Percentiles rank a stretch among this genome's conserved stretches.
Evolutionary conservation across 1,140 invertebrate species (phyloP).

Genomic region (Nebria ingens): DNA sequence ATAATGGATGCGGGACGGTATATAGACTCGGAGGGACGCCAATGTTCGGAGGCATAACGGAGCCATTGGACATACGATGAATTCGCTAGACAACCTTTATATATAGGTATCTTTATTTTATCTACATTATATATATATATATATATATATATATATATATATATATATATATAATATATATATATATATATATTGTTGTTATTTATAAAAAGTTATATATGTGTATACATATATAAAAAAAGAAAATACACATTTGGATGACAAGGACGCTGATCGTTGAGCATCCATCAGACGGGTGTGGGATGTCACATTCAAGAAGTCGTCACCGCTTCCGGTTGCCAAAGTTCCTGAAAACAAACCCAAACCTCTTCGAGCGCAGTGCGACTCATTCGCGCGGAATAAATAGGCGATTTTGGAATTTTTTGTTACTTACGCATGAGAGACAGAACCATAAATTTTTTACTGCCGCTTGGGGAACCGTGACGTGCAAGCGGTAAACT

Average conservation of each 20-base stretch:
- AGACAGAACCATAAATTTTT: constrained; percentile 9
- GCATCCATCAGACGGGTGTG: background rate
- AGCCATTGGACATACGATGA: too few relatives aligned
- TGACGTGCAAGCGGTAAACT: constrained; percentile 4
- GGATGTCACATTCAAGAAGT: constrained; percentile 4
- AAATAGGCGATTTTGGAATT: constrained; percentile 8
- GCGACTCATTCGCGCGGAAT: constrained; percentile 1
- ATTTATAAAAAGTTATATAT: too few relatives aligned
- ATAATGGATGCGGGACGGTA: constrained; percentile 8
- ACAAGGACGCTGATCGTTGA: background rate
- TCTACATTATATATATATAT: too few relatives aligned
- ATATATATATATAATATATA: too few relatives aligned
- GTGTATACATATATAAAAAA: too few relatives aligned
- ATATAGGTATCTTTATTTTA: too few relatives aligned
- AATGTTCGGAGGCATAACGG: background rate
- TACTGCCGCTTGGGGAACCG: constrained; percentile 3
- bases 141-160: too few relatives aligned
- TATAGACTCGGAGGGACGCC: background rate
- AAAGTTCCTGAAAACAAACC: background rate
- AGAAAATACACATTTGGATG: too few relatives aligned
- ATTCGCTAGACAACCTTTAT: too few relatives aligned
- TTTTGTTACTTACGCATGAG: constrained; percentile 8
- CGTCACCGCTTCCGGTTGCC: background rate
- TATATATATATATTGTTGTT: too few relatives aligned
- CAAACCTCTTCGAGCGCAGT: background rate